Evolutionary conservation across 1,140 invertebrate genomes (phyloP).

Genomic region (Pachypsylla venusta): DNA sequence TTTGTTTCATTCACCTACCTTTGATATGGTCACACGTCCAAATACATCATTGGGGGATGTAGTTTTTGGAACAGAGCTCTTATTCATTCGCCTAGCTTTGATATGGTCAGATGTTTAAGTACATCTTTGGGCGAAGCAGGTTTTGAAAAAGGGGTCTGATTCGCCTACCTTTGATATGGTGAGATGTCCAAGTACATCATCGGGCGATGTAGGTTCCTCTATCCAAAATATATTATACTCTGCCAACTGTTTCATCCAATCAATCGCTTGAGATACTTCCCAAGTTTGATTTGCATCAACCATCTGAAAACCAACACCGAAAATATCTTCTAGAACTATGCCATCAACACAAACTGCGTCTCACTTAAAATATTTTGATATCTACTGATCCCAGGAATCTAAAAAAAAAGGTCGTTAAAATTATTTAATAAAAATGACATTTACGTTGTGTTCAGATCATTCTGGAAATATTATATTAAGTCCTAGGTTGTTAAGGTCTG

Average conservation of each 20-base stretch:
- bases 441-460: no score
- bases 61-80: no score
- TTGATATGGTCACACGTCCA: constrained; percentile 65
- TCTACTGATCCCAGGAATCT: constrained; percentile 1
- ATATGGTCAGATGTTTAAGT: no score
- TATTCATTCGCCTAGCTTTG: no score
- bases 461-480: no score
- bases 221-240: constrained; percentile 71
- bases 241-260: constrained; percentile 65
- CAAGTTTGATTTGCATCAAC: constrained; percentile 86
- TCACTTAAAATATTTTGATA: not conserved
- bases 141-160: constrained; percentile 54
- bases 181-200: constrained; percentile 74
- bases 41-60: constrained; percentile 81
- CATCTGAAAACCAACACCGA: constrained; percentile 58
- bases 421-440: no score
- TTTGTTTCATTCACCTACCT: no score
- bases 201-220: constrained; percentile 84
- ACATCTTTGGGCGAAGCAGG: no score
- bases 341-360: no score
- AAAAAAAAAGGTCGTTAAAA: not conserved
- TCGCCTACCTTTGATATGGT: constrained; percentile 45
- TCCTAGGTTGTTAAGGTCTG: no score
- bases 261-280: constrained; percentile 68
- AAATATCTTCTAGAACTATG: no score